Conservation (phyloP, 2,113 vertebrate genomes). For the Engystomops pustulosus region DNA sequence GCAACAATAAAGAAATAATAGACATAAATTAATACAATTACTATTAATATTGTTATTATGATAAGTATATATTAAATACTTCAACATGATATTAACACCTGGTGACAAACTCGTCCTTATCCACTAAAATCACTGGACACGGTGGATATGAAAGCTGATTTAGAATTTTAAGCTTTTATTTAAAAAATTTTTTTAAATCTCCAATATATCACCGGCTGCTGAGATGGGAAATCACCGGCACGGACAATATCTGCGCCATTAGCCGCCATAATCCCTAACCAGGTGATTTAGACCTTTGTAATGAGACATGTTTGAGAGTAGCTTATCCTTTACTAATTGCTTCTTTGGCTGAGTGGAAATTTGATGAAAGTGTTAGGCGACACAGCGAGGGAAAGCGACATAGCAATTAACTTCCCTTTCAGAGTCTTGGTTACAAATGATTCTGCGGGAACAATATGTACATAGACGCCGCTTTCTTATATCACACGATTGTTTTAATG, state of each 20-base stretch:
- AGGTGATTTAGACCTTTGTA: conserved; percentile 12
- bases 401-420: conserved; percentile 34
- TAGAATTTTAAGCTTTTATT: neutral
- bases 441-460: conserved; percentile 3
- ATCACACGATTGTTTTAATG: neutral
- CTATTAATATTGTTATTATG: too few relatives aligned
- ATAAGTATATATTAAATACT: too few relatives aligned
- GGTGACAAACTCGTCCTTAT: too few relatives aligned
- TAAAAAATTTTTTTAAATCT: neutral
- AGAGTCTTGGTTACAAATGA: neutral
- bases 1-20: too few relatives aligned
- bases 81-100: too few relatives aligned
- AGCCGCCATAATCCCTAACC: neutral
- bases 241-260: neutral
- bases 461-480: neutral
- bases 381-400: conserved; percentile 1
- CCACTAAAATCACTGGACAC: too few relatives aligned
- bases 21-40: too few relatives aligned
- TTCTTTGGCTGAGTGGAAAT: conserved; percentile 37
- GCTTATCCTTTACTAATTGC: conserved; percentile 36
- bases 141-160: too few relatives aligned
- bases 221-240: neutral
- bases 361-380: conserved; percentile 22
- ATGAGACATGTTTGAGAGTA: conserved; percentile 6
- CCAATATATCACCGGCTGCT: neutral